Base-by-base conservation (phyloP, 1,140 invertebrate species). In the Tetranychus cinnabarinus region DNA sequence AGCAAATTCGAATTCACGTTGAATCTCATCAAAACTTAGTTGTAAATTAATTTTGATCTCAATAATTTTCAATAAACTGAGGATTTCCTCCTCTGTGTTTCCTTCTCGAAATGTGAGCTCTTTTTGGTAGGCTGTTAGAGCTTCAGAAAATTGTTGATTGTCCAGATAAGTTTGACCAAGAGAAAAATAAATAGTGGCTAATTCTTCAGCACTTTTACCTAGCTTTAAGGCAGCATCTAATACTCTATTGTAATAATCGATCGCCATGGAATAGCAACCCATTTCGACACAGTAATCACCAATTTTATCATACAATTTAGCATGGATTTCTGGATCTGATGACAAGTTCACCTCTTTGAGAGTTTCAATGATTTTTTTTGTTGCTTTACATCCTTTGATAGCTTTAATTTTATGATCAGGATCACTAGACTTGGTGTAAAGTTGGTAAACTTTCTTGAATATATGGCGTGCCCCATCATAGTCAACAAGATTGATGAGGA, bases 111-210 rank as follows among this genome's bases (percentile, higher is more conserved):
- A 4, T 59, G 81, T 73, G 50, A 86, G 78, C 70, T 95, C 89
- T 68, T 81, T 81, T 61, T 79, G 74, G 50, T 82, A 84, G 73
- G 82, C 90, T n/a, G 80, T 72, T 15, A 90, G 69, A 0, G 88
- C 87, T 67, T 83, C 78, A 36, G 81, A 74, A 69, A 79, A 85
- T 60, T 82, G 75, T 12, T 79, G 77, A 64, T 81, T 76, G 73
- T 95, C 91, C 68, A 81, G 80, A 68, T 90, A 85, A 0, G 89
- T 93, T 75, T 85, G 82, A 48, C 86, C 87, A 39, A 93, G 73
- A 58, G 88, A 92, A 45, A 84, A 79, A 74, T 87, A 88, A 67
- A 84, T 82, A 31, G 82, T 79, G 63, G 81, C 77, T 36, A 86
- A 70, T 37, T 78, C 76, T 64, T 80, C 80, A 12, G 76, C 75